Conservation (phyloP, 64 coral and sea anemone genomes). For the Stichodactyla helianthus region DNA sequence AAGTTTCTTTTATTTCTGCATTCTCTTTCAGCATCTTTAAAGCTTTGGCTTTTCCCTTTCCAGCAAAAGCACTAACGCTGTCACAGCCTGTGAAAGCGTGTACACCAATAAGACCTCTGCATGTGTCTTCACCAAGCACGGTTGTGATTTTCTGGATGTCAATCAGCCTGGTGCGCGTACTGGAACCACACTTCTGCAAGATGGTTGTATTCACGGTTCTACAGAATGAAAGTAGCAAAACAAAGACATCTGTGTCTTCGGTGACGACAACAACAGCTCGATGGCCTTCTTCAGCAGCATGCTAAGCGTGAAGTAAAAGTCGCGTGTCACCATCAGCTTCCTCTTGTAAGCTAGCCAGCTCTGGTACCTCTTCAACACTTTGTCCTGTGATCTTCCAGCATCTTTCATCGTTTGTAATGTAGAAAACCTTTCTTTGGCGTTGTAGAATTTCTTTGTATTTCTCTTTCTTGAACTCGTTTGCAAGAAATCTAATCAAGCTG, state of each 20-base stretch:
- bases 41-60: constrained; percentile 22
- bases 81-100: constrained; percentile 45
- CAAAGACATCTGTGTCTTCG: constrained; percentile 6
- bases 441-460: neutral
- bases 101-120: constrained; percentile 4
- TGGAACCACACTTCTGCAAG: constrained; percentile 24
- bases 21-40: neutral
- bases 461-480: constrained; percentile 20
- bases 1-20: constrained; percentile 2
- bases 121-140: constrained; percentile 11
- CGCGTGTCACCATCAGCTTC: neutral
- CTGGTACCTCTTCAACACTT: no score
- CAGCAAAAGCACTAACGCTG: constrained; percentile 27
- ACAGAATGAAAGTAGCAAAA: constrained; percentile 13
- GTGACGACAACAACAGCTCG: constrained; percentile 12
- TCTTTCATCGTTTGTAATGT: no score
- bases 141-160: constrained; percentile 4
- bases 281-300: constrained; percentile 10
- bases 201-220: constrained; percentile 1
- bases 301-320: constrained; percentile 29
- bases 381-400: no score
- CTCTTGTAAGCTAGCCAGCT: no score
- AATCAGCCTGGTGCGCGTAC: constrained; percentile 26
- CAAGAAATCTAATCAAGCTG: constrained; percentile 32
- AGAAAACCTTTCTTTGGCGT: no score